phyloP scores from a whole-genome alignment of 2,888 invertebrate genomes.

The Meteorus cinctellus region DNA sequence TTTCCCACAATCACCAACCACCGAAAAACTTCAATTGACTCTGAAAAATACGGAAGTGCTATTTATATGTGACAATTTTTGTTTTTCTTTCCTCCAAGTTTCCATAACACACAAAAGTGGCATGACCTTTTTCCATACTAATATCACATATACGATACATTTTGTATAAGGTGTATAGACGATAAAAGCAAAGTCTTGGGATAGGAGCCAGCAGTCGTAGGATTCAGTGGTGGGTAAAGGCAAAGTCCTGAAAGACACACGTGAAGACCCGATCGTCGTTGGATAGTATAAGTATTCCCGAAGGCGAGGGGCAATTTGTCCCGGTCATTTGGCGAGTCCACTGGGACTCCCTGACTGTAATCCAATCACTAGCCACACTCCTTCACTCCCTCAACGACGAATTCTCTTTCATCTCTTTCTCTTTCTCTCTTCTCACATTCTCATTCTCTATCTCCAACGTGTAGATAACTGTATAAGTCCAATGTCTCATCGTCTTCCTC shows the following conservation, averaged over 20 bases:
- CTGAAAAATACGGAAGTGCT: too few species aligned
- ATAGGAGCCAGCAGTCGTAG: slow-evolving; percentile 11
- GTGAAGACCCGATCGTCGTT: slow-evolving; percentile 60
- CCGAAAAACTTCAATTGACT: too few species aligned
- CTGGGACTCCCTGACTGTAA: slow-evolving; percentile 73
- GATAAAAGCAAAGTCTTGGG: slow-evolving; percentile 24
- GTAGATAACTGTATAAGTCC: slow-evolving; percentile 12
- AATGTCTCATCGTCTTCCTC: slow-evolving; percentile 22
- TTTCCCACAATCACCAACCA: too few species aligned
- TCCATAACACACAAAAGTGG: not conserved
- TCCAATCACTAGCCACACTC: slow-evolving; percentile 73
- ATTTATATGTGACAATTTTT: not conserved
- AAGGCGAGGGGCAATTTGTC: slow-evolving; percentile 74
- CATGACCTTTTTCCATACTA: not conserved
- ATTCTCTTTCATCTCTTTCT: slow-evolving; percentile 31
- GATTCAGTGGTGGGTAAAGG: slow-evolving; percentile 7
- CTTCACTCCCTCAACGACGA: slow-evolving; percentile 56
- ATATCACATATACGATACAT: slow-evolving; percentile 2
- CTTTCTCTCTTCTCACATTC: slow-evolving; percentile 43
- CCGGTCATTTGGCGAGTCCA: slow-evolving; percentile 74
- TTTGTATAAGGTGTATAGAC: not conserved
- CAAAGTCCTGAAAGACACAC: slow-evolving; percentile 46
- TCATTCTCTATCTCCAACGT: slow-evolving; percentile 26
- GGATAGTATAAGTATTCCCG: slow-evolving; percentile 73
- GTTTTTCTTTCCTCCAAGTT: not conserved